Evolutionary conservation across 2,113 vertebrate species (phyloP).

Genomic region (Cariama cristata): DNA sequence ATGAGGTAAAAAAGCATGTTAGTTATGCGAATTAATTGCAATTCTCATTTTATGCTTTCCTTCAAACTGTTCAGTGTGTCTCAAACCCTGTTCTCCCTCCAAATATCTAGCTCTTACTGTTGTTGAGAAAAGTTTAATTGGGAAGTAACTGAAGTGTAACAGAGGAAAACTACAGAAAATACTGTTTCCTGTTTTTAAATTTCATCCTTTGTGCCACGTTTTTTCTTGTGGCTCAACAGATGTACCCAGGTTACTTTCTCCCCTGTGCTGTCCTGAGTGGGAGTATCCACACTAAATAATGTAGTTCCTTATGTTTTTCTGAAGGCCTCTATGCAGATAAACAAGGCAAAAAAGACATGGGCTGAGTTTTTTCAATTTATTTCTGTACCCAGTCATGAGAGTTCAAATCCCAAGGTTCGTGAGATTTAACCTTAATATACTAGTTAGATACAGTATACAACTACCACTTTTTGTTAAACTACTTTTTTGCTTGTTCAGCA

Average conservation of each 20-base stretch:
- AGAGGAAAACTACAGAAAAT: neutral
- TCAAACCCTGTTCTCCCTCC: too few relatives aligned
- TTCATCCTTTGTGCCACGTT: neutral
- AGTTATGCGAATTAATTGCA: neutral
- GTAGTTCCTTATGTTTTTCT: rapidly evolving
- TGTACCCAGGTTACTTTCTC: neutral
- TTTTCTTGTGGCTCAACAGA: neutral
- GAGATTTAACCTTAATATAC: neutral
- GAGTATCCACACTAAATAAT: neutral
- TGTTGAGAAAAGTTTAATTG: neutral
- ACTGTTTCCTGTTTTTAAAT: neutral
- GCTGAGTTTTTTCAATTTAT: neutral
- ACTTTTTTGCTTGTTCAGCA: neutral
- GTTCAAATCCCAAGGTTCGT: neutral
- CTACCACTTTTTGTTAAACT: neutral
- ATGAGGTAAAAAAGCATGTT: neutral
- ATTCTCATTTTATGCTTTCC: neutral
- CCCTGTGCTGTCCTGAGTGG: neutral
- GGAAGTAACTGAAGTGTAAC: neutral
- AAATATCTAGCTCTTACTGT: neutral
- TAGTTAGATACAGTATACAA: neutral
- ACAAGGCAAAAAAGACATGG: neutral
- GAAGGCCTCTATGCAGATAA: neutral
- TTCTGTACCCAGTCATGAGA: neutral
- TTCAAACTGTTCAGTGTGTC: neutral